phyloP scores from a whole-genome alignment of 2,888 invertebrate species.

The Branchipolynoe longqiensis region DNA sequence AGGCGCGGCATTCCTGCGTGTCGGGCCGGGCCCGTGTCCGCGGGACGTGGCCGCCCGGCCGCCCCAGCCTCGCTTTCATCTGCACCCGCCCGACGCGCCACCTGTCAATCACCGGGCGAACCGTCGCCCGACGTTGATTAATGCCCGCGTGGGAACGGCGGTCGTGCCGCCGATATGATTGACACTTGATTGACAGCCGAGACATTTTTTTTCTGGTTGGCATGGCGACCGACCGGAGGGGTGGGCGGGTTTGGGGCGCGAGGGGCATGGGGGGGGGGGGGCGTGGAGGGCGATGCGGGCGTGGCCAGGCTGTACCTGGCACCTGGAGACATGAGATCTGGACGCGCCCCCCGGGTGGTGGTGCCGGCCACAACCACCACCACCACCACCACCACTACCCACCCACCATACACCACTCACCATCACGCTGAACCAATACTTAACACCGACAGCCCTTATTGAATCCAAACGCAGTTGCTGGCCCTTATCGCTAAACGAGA shows the following conservation, averaged over 20 bases:
- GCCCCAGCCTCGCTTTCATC: slow-evolving; percentile 35
- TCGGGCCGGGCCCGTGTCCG: background rate
- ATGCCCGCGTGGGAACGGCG: slow-evolving; percentile 45
- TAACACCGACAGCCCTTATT: slow-evolving; percentile 14
- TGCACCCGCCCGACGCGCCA: slow-evolving; percentile 13
- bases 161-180: slow-evolving; percentile 48
- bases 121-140: slow-evolving; percentile 48
- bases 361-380: background rate
- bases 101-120: slow-evolving; percentile 35
- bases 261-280: no score
- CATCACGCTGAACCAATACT: slow-evolving; percentile 16
- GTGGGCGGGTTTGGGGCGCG: no score
- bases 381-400: background rate
- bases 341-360: background rate
- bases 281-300: no score
- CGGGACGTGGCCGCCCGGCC: background rate
- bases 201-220: slow-evolving; percentile 48
- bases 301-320: slow-evolving; percentile 41
- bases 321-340: slow-evolving; percentile 50
- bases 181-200: slow-evolving; percentile 53
- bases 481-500: slow-evolving; percentile 6
- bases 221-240: slow-evolving; percentile 29
- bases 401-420: background rate
- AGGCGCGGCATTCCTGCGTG: slow-evolving; percentile 23
- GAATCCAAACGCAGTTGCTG: slow-evolving; percentile 24